Conservation (phyloP, 92 coral and sea anemone genomes). For the Epizoanthus illoricatus region DNA sequence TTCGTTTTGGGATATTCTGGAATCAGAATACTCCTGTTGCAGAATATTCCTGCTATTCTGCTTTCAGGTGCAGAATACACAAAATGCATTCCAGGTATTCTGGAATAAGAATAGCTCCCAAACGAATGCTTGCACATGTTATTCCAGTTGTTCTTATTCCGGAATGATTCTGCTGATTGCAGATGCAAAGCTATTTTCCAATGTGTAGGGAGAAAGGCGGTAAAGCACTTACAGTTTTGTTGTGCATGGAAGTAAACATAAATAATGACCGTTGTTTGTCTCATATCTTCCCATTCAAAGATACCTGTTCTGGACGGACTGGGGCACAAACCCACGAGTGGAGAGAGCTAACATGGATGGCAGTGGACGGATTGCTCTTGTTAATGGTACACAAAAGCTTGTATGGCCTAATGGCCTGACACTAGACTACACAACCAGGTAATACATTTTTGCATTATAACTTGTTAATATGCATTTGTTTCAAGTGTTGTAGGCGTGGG, state of each 20-base stretch:
- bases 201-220: no score
- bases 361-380: slow-evolving; percentile 60
- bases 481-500: not conserved
- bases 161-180: no score
- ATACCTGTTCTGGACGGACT: slow-evolving; percentile 92
- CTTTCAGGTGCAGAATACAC: no score
- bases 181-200: no score
- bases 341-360: slow-evolving; percentile 92
- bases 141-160: no score
- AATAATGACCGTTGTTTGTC: not conserved
- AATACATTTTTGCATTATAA: not conserved
- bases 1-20: no score
- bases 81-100: no score
- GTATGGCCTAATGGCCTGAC: slow-evolving; percentile 94
- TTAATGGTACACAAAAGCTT: slow-evolving; percentile 39
- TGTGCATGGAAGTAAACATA: not conserved
- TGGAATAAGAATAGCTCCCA: no score
- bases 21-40: no score
- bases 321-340: slow-evolving; percentile 76
- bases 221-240: not conserved
- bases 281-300: slow-evolving; percentile 32
- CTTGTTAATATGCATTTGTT: not conserved
- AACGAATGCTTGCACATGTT: no score
- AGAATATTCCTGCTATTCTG: no score
- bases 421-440: slow-evolving; percentile 88